Base-by-base conservation (phyloP, 2,888 invertebrate genomes). In the Aricia artaxerxes region DNA sequence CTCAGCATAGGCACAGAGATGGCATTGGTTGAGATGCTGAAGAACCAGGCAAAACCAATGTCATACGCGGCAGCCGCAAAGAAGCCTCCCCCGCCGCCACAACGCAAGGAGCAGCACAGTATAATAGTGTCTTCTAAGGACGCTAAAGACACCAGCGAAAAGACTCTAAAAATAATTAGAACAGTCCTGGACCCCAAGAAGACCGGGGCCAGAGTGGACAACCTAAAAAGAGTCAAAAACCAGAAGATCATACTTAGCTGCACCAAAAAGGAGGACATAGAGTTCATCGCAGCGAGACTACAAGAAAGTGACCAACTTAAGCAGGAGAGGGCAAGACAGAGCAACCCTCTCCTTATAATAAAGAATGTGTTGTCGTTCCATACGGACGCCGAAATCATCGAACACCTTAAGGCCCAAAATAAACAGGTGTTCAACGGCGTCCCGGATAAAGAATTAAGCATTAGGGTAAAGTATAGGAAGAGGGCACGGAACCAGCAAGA, bases 401-500 rank as follows among this genome's bases (percentile, higher is more conserved):
- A 81, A 72, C 78, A 77, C 35, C 7, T 82, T 2, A n/a, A 35
- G 7, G 78, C 44, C 0, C 83, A 83, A 24, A 83, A 82, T 72
- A 61, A 79, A 61, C 73, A 80, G 2, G 78, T 81, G 1, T 31
- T 79, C 72, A 60, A 73, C 6, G 80, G 76, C 11, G 40, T 81
- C 35, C 79, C 72, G 0, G 49, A n/a, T 9, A 24, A 24, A 24
- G 24, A 24, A 24, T 24, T 24, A 24, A 24, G 24, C 24, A 24
- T 24, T 24, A 24, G 78, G 1, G 82, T 80, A 1, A 60, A 49
- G 2, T 85, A 83, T 77, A 79, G 85, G 13, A 82, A 83, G 57
- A 73, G 75, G 24, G 82, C 84, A 1, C 53, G 85, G 0, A 85
- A 85, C 80, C 75, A 72, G 0, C 82, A 80, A 0, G 76, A 83